phyloP scores from a whole-genome alignment of 2,797 vertebrate genomes.

The Anas acuta region DNA sequence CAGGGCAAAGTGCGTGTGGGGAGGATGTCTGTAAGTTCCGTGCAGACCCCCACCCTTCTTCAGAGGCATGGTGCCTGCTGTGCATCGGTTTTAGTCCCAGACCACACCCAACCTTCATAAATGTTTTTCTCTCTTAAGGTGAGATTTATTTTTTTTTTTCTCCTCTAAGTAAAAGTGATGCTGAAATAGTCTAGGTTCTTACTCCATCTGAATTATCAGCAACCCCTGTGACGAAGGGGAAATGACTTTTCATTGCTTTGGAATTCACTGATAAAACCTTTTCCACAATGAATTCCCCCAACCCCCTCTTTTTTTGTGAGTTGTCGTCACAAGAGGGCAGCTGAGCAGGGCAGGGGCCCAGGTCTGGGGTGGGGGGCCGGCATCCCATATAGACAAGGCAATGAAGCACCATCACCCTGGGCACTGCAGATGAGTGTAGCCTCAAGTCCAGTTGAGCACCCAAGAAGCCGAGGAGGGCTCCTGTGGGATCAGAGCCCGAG shows the following conservation, averaged over 20 bases:
- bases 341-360: not conserved
- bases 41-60: not conserved
- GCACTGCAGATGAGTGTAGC: too few species aligned
- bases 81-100: not conserved
- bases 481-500: too few species aligned
- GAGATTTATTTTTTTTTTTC: not conserved
- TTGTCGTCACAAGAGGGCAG: too few species aligned
- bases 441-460: too few species aligned
- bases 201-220: not conserved
- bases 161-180: too few species aligned
- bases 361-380: too few species aligned
- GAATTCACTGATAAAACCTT: conserved; percentile 51
- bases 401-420: too few species aligned
- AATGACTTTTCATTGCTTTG: conserved; percentile 9
- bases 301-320: too few species aligned
- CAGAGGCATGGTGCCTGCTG: not conserved
- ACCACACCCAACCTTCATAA: too few species aligned
- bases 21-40: not conserved
- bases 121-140: not conserved
- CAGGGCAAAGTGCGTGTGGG: too few species aligned
- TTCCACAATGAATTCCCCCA: not conserved
- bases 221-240: conserved; percentile 4
- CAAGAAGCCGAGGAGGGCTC: too few species aligned
- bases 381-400: too few species aligned
- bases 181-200: conserved; percentile 3